Evolutionary conservation across 2,113 vertebrate genomes (phyloP), one percentile per base, ranked within the genome.

Genomic region (Nerophis ophidion): DNA sequence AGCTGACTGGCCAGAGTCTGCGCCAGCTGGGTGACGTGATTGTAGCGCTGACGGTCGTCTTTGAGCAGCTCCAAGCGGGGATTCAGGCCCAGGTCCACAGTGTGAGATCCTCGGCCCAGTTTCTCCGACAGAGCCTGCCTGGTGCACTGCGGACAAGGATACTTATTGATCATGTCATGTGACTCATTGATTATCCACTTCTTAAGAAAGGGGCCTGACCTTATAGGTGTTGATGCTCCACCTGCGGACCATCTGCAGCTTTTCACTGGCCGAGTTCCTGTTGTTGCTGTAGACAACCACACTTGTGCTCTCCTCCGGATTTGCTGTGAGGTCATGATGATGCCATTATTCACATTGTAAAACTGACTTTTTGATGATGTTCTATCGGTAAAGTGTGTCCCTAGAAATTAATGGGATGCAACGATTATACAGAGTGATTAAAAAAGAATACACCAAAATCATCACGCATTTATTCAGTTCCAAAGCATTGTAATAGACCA

Each of bases 151-250:
- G 4, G 63, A 42, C 6, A 10, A 33, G 36, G 2, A 7, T 3
- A 33, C 38, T 40, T 17, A 44, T 16, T 57, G 16, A 40, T 40
- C 2, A 26, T 26, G 26, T 26, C 15, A 16, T 15, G 11, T 14
- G 10, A 52, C 8, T 52, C 4, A 52, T 52, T 52, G 16, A 52
- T 52, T 33, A 52, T 26, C 11, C 1, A 44, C 40, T 12, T 44
- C 12, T 4, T 44, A 11, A 7, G 40, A 44, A 11, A 44, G 17
- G 17, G 19, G 49, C 11, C 70, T 71, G 66, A 97, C 95, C 90
- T 95, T 95, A 51, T 93, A 95, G 0, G 91, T 92, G 80, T 90
- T 92, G 83, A 95, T 90, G 64, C 94, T 92, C 95, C 95, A 97
- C 55, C 91, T 93, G 78, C 93, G 92, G 73, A 95, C 92, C 0